Evolutionary conservation across 1,140 invertebrate species (phyloP).

Genomic region (Chironomus striatipennis): DNA sequence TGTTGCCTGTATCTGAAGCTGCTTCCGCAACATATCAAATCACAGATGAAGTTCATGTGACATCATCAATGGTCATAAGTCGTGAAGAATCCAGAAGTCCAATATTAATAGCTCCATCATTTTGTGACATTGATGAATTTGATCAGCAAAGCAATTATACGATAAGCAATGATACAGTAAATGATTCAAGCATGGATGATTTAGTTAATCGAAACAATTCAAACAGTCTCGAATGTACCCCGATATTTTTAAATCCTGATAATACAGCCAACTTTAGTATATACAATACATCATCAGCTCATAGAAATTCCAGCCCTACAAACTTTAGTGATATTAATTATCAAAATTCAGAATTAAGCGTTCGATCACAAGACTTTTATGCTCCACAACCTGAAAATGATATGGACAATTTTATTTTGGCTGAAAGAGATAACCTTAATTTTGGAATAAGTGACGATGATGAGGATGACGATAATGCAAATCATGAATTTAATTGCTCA

Average conservation of each 20-base stretch:
- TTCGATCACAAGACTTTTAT: slow-evolving; percentile 49
- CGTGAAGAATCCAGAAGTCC: slow-evolving; percentile 25
- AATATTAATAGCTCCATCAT: slow-evolving; percentile 25
- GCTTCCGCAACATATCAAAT: background rate
- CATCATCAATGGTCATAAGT: background rate
- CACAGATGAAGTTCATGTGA: background rate
- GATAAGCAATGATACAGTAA: slow-evolving; percentile 15
- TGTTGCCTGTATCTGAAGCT: background rate
- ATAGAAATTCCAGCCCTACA: slow-evolving; percentile 41
- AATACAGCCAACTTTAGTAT: slow-evolving; percentile 44
- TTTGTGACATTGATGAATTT: slow-evolving; percentile 27
- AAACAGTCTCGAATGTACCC: background rate
- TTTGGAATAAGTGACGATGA: background rate
- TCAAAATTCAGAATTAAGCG: slow-evolving; percentile 52
- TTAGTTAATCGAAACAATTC: background rate
- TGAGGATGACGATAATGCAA: background rate
- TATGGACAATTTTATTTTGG: slow-evolving; percentile 28
- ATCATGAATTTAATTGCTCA: slow-evolving; percentile 18
- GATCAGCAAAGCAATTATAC: background rate
- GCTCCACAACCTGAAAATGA: slow-evolving; percentile 45
- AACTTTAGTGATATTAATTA: slow-evolving; percentile 53
- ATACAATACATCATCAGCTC: slow-evolving; percentile 39
- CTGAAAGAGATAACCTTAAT: slow-evolving; percentile 5
- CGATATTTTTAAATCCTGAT: slow-evolving; percentile 41
- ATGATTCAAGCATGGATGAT: slow-evolving; percentile 15